Evolutionary conservation across 2,113 vertebrate genomes (phyloP).

Genomic region (Paraplagusia blochii): DNA sequence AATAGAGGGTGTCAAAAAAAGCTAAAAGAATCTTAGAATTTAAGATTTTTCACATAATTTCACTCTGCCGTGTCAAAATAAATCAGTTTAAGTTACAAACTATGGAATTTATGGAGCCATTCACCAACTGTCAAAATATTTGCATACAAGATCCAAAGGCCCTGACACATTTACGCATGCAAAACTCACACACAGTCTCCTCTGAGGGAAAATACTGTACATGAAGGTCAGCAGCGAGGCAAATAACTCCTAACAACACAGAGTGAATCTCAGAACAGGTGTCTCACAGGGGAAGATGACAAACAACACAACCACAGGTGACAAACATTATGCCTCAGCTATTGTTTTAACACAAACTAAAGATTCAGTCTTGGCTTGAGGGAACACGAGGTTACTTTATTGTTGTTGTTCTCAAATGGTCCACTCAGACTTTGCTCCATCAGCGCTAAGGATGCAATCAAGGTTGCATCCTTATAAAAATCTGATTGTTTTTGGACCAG

Average conservation of each 20-base stretch:
- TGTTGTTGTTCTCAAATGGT: conserved; percentile 1
- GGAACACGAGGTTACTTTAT: conserved; percentile 33
- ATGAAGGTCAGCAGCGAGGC: background rate
- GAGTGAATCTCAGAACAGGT: background rate
- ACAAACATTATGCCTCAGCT: background rate
- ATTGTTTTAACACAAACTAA: conserved; percentile 37
- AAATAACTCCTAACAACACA: background rate
- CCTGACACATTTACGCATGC: too few relatives aligned
- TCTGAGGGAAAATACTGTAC: conserved; percentile 5
- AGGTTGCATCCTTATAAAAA: conserved; percentile 4
- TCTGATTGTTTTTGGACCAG: background rate
- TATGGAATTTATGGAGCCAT: too few relatives aligned
- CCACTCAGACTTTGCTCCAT: background rate
- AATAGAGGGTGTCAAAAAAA: too few relatives aligned
- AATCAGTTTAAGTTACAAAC: too few relatives aligned
- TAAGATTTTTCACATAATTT: too few relatives aligned
- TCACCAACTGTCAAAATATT: too few relatives aligned
- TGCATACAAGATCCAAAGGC: too few relatives aligned
- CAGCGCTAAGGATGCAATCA: background rate
- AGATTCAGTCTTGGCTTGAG: background rate
- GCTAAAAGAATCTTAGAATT: too few relatives aligned
- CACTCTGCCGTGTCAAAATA: too few relatives aligned
- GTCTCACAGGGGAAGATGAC: conserved; percentile 25
- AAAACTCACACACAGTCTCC: background rate
- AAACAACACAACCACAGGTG: conserved; percentile 39